Conservation (phyloP, 2,797 vertebrate species). For the Lutjanus campechanus region DNA sequence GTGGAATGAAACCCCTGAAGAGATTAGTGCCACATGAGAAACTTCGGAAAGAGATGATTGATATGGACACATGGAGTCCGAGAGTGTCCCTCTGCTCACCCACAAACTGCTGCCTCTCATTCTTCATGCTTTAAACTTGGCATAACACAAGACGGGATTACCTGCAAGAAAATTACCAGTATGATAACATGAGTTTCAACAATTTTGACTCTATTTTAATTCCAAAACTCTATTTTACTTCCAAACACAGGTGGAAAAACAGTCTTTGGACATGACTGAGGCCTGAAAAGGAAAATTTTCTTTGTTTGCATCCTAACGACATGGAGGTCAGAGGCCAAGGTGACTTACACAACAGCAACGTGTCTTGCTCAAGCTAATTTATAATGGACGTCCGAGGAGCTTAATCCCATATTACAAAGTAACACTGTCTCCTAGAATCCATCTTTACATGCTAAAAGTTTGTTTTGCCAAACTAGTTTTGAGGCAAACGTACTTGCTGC, state of each 20-base stretch:
- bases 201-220: not conserved
- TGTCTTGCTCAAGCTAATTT: not conserved
- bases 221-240: not conserved
- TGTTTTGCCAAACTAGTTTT: not conserved
- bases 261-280: not conserved
- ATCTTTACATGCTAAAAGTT: not conserved
- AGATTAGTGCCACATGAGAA: conserved; percentile 61
- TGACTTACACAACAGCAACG: not conserved
- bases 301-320: not conserved
- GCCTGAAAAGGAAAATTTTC: not conserved
- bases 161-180: not conserved
- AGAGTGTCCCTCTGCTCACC: conserved; percentile 6
- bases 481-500: not conserved
- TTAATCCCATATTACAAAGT: not conserved
- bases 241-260: not conserved
- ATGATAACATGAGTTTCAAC: not conserved
- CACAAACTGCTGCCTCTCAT: conserved; percentile 3
- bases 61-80: conserved; percentile 35
- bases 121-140: conserved; percentile 18
- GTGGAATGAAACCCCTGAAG: conserved; percentile 42
- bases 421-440: not conserved
- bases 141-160: conserved; percentile 11
- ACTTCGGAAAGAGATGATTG: conserved; percentile 47
- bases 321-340: conserved; percentile 6
- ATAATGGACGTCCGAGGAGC: not conserved